These are phyloP conservation scores for Lepas anatifera DNA, from an alignment of 2,888 invertebrate genomes.

Conservation along the genomic window DNA sequence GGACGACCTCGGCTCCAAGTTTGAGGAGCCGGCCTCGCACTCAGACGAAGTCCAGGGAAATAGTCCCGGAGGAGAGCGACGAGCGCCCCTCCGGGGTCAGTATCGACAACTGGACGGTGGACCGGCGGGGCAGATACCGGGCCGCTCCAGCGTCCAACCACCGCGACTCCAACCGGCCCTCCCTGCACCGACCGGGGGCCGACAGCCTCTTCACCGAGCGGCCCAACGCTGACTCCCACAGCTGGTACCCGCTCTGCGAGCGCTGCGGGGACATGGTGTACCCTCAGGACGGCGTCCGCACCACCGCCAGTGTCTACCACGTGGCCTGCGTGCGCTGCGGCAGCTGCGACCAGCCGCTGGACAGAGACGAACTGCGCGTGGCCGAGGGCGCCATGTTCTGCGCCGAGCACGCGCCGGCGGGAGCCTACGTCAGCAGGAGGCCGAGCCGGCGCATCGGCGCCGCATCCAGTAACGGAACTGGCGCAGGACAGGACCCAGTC, in stretches of 20 bases:
- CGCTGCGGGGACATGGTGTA: neutral
- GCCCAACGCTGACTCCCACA: no score
- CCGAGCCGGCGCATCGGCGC: neutral
- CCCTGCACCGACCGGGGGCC: neutral
- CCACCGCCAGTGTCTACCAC: neutral
- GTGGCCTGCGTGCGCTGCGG: neutral
- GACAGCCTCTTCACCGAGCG: no score
- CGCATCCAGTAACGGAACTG: no score
- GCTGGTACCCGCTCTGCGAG: neutral
- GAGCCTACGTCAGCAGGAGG: neutral
- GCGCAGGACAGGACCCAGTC: no score
- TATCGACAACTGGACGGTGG: neutral
- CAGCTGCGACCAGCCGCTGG: neutral
- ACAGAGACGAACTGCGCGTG: neutral
- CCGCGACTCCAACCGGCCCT: neutral
- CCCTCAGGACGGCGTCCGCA: neutral
- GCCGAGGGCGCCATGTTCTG: neutral
- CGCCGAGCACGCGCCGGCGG: neutral
- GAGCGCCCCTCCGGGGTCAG: neutral
- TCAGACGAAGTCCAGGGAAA: no score
- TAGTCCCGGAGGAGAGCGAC: neutral
- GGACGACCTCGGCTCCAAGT: neutral
- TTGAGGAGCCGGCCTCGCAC: neutral
- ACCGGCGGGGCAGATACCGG: neutral
- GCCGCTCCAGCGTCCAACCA: neutral